phyloP scores from a whole-genome alignment of 2,797 vertebrate species.

The Gadopsis bispinosus region DNA sequence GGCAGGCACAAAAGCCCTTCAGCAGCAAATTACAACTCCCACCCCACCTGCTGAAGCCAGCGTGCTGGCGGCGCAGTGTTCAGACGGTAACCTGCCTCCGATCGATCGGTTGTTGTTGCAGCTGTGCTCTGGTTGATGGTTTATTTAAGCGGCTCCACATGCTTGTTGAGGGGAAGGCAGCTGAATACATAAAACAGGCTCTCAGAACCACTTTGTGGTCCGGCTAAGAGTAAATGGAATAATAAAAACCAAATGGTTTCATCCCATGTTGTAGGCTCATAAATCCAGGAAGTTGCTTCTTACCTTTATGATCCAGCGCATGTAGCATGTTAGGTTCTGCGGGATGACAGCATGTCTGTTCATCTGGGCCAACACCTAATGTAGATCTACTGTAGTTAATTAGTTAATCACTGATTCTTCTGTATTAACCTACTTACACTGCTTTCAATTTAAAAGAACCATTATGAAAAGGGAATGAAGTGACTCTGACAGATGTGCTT shows the following conservation, averaged over 20 bases:
- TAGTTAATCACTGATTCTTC: conserved; percentile 57
- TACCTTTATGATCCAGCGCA: conserved; percentile 90
- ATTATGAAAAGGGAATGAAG: conserved; percentile 1
- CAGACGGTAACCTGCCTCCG: conserved; percentile 94
- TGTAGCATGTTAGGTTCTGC: conserved; percentile 76
- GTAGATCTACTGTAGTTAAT: conserved; percentile 83
- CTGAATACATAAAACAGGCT: conserved; percentile 99
- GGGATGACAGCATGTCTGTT: conserved; percentile 84
- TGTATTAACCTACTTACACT: conserved; percentile 15
- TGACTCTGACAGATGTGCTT: conserved; percentile 5
- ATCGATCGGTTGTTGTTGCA: conserved; percentile 99
- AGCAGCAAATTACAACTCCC: conserved; percentile 89
- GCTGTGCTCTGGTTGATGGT: conserved; percentile 95
- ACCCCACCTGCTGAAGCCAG: conserved; percentile 97
- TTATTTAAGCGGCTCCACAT: conserved; percentile 99
- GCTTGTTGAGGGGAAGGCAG: conserved; percentile 98
- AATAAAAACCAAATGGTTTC: conserved; percentile 99
- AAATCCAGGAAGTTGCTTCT: conserved; percentile 94
- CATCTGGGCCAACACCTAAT: conserved; percentile 88
- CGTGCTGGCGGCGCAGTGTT: conserved; percentile 88
- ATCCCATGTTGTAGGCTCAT: conserved; percentile 96
- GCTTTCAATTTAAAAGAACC: conserved; percentile 10
- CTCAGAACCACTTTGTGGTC: conserved; percentile 98
- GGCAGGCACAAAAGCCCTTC: conserved; percentile 88
- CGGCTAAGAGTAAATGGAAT: conserved; percentile 99